Percentiles rank a stretch among this genome's conserved stretches.
These are phyloP conservation scores for Diorhabda sublineata DNA, from an alignment of 1,140 invertebrate species.

Conservation along the genomic window DNA sequence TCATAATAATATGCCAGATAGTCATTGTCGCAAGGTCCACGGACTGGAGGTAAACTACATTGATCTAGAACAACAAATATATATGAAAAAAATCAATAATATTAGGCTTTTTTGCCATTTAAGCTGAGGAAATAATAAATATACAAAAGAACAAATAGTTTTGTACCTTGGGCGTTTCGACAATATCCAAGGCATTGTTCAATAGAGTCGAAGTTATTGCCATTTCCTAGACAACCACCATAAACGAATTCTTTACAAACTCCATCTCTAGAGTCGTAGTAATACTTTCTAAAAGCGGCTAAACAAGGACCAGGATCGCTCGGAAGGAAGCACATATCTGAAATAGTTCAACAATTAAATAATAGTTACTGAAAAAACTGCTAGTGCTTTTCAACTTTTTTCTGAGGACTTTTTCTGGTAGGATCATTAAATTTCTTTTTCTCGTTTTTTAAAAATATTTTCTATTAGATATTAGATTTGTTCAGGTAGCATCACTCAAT, in stretches of 20 bases:
- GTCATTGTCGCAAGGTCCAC: slow-evolving; percentile 67
- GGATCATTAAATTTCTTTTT: too few relatives aligned
- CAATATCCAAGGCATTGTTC: slow-evolving; percentile 79
- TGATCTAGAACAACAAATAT: slow-evolving; percentile 51
- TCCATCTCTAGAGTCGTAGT: slow-evolving; percentile 72
- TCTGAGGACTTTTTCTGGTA: too few relatives aligned
- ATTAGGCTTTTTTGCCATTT: too few relatives aligned
- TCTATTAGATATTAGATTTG: too few relatives aligned
- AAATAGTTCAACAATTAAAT: slow-evolving; percentile 12
- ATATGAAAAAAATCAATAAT: too few relatives aligned
- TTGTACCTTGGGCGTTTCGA: slow-evolving; percentile 61
- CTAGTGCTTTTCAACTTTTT: too few relatives aligned
- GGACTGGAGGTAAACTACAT: slow-evolving; percentile 66
- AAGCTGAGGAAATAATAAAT: too few relatives aligned
- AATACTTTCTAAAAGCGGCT: slow-evolving; percentile 60
- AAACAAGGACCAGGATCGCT: slow-evolving; percentile 68
- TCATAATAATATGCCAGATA: slow-evolving; percentile 75
- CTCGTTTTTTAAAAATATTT: too few relatives aligned
- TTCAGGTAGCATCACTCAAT: too few relatives aligned
- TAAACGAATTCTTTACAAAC: slow-evolving; percentile 79
- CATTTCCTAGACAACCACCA: slow-evolving; percentile 80
- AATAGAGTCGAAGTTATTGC: slow-evolving; percentile 74
- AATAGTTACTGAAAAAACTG: too few relatives aligned
- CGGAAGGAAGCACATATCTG: slow-evolving; percentile 69
- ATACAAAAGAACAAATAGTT: too few relatives aligned